Evolutionary conservation across 1,140 invertebrate species (phyloP).

Genomic region (Oedothorax gibbosus): DNA sequence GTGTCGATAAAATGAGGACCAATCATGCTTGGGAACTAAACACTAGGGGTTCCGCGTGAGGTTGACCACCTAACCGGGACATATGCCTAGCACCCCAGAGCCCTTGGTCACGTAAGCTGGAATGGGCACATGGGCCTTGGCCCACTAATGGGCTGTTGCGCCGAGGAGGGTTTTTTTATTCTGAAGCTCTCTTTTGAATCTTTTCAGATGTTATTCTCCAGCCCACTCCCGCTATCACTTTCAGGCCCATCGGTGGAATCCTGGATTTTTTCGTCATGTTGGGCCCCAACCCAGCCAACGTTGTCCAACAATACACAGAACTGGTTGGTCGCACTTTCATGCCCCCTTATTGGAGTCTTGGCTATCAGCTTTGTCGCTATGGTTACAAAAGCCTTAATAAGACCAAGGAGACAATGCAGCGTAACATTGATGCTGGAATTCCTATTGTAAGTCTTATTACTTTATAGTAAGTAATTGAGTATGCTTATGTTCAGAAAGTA

Average conservation of each 20-base stretch:
- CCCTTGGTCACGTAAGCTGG: too few species aligned
- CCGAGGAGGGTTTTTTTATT: too few species aligned
- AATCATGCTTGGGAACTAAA: too few species aligned
- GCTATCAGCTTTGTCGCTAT: slow-evolving; percentile 75
- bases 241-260: slow-evolving; percentile 80
- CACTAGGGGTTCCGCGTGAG: too few species aligned
- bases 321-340: slow-evolving; percentile 66
- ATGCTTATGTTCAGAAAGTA: too few species aligned
- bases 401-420: slow-evolving; percentile 70
- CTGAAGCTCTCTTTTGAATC: too few species aligned
- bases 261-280: slow-evolving; percentile 81
- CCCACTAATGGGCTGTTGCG: too few species aligned
- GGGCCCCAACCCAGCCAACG: slow-evolving; percentile 74
- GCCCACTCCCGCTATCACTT: slow-evolving; percentile 81
- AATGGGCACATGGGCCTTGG: too few species aligned
- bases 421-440: slow-evolving; percentile 67
- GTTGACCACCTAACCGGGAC: too few species aligned
- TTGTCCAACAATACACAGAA: slow-evolving; percentile 71
- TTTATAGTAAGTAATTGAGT: too few species aligned
- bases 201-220: slow-evolving; percentile 79
- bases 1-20: too few species aligned
- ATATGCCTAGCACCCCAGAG: too few species aligned
- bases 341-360: slow-evolving; percentile 71
- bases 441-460: slow-evolving; percentile 65
- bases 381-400: slow-evolving; percentile 78